Evolutionary conservation across 2,113 vertebrate genomes (phyloP).

Genomic region (Cyanoramphus novaezelandiae): DNA sequence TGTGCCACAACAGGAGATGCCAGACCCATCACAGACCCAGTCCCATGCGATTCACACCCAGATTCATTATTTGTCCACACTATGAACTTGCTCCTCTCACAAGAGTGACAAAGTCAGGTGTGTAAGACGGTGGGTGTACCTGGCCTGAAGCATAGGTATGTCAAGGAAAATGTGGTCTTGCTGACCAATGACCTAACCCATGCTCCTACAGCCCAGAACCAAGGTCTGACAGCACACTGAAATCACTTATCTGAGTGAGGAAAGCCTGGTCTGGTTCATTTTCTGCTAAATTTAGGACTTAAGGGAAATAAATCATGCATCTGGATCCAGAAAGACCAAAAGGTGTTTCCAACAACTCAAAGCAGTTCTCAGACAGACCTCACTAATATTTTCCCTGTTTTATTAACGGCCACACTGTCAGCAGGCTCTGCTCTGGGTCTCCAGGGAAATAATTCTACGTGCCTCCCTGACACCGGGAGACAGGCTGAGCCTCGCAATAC

Average conservation of each 20-base stretch:
- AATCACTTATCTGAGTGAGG: background rate
- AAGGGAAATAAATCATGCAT: background rate
- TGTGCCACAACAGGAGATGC: background rate
- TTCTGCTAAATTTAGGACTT: background rate
- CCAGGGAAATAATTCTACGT: conserved; percentile 4
- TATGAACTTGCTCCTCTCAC: background rate
- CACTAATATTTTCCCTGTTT: background rate
- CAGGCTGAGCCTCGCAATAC: background rate
- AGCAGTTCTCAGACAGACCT: background rate
- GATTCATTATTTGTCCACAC: background rate
- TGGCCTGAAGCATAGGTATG: background rate
- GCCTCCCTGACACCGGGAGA: background rate
- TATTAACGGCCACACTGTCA: background rate
- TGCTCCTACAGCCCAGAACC: background rate
- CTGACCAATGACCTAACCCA: background rate
- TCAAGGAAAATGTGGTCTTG: background rate
- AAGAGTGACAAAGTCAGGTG: rapidly evolving
- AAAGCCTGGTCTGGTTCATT: background rate
- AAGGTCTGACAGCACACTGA: background rate
- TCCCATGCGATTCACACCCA: background rate
- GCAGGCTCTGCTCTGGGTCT: background rate
- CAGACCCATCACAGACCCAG: background rate
- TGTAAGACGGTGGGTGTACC: background rate
- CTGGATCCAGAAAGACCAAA: background rate
- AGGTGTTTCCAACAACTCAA: conserved; percentile 40